Evolutionary conservation across 2,888 invertebrate species (phyloP).

Genomic region (Hypomecis atomaria): DNA sequence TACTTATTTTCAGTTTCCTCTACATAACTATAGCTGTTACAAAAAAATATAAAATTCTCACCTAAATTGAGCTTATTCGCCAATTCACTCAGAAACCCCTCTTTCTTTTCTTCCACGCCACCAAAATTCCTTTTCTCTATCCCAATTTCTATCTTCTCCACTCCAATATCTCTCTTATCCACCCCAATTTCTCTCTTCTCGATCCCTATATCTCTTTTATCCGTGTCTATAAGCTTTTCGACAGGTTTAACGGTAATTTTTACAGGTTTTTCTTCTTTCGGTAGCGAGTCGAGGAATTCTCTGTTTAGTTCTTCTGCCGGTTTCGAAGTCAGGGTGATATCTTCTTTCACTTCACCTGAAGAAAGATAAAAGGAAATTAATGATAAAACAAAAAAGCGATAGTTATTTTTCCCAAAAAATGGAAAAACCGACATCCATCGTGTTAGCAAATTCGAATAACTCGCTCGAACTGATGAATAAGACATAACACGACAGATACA

Average conservation of each 20-base stretch:
- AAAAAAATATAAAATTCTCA: slow-evolving; percentile 43
- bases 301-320: slow-evolving; percentile 74
- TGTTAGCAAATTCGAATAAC: too few relatives aligned
- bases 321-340: slow-evolving; percentile 58
- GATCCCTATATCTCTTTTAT: slow-evolving; percentile 5
- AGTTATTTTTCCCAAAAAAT: too few relatives aligned
- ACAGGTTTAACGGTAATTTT: slow-evolving; percentile 71
- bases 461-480: too few relatives aligned
- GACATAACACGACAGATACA: too few relatives aligned
- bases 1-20: too few relatives aligned
- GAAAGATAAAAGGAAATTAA: neutral
- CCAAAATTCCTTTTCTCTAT: slow-evolving; percentile 39
- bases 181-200: neutral
- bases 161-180: neutral
- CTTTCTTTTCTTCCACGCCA: slow-evolving; percentile 37
- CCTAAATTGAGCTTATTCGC: slow-evolving; percentile 59
- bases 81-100: slow-evolving; percentile 50
- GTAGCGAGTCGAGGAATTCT: slow-evolving; percentile 74
- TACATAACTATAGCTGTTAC: too few relatives aligned
- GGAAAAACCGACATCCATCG: too few relatives aligned
- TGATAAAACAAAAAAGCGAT: too few relatives aligned
- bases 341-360: slow-evolving; percentile 53
- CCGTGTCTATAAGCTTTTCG: slow-evolving; percentile 59
- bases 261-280: slow-evolving; percentile 58
- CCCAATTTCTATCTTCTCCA: neutral